Conservation (phyloP, 2,797 vertebrate genomes). For the Prunella strophiata region DNA sequence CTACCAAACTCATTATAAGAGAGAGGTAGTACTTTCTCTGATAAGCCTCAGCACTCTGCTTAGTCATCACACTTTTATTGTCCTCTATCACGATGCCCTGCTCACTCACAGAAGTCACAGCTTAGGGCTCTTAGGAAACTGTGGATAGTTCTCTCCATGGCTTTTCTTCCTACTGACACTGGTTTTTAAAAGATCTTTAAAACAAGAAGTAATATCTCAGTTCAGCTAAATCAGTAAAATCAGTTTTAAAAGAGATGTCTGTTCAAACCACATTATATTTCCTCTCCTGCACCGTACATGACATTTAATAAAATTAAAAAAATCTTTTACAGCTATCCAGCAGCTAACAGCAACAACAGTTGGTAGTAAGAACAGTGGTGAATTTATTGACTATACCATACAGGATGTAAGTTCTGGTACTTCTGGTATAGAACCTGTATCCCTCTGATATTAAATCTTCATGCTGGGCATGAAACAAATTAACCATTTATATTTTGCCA, state of each 20-base stretch:
- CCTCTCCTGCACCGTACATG: neutral
- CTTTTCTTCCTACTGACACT: neutral
- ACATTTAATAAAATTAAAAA: neutral
- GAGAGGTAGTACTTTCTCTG: conserved; percentile 1
- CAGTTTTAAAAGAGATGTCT: neutral
- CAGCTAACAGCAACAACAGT: neutral
- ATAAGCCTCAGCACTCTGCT: conserved; percentile 52
- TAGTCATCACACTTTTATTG: conserved; percentile 56
- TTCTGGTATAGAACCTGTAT: neutral
- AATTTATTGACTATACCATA: neutral
- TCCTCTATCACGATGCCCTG: conserved; percentile 40
- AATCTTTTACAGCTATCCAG: neutral
- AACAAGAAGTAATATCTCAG: neutral
- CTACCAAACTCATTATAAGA: neutral
- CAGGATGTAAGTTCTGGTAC: neutral
- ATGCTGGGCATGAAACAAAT: neutral
- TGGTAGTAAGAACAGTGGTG: neutral
- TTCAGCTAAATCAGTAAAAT: neutral
- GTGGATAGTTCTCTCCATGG: conserved; percentile 76
- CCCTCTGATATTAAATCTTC: neutral
- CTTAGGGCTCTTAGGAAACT: conserved; percentile 69
- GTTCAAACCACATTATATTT: neutral
- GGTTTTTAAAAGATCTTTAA: neutral
- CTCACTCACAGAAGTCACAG: conserved; percentile 55
- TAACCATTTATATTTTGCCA: neutral